Percentiles rank a stretch among this genome's conserved stretches.
These are phyloP conservation scores for Drosophila teissieri DNA, from an alignment of 1,140 invertebrate genomes.

Conservation along the genomic window DNA sequence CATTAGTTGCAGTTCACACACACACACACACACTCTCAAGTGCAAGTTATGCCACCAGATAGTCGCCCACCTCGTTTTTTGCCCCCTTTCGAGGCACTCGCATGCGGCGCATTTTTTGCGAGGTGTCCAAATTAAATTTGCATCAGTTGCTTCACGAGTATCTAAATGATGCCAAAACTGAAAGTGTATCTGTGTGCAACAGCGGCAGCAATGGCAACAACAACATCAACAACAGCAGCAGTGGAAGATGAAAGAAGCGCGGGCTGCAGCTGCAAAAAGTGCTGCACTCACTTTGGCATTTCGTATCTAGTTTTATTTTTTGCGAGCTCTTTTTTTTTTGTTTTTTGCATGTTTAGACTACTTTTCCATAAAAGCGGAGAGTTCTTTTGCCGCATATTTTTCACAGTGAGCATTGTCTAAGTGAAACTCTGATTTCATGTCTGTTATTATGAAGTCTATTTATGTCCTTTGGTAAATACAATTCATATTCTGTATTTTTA, in stretches of 20 bases:
- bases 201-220: conserved; percentile 17
- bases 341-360: conserved; percentile 39
- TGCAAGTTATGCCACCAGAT: conserved; percentile 67
- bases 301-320: conserved; percentile 62
- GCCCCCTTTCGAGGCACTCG: conserved; percentile 7
- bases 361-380: conserved; percentile 21
- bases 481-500: no score
- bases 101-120: conserved; percentile 55
- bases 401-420: conserved; percentile 12
- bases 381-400: conserved; percentile 23
- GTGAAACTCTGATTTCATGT: background rate
- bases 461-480: no score
- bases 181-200: conserved; percentile 30
- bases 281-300: conserved; percentile 69
- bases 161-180: conserved; percentile 79
- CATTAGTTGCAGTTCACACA: conserved; percentile 82
- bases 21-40: conserved; percentile 43
- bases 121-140: conserved; percentile 82
- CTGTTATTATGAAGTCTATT: background rate
- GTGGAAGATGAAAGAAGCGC: conserved; percentile 6
- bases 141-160: conserved; percentile 79
- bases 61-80: conserved; percentile 23
- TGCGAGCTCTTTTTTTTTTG: conserved; percentile 20
- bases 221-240: conserved; percentile 32
- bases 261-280: conserved; percentile 31